Evolutionary conservation across 2,113 vertebrate genomes (phyloP), one percentile per base, ranked within the genome.

Genomic region (Oryzias celebensis): DNA sequence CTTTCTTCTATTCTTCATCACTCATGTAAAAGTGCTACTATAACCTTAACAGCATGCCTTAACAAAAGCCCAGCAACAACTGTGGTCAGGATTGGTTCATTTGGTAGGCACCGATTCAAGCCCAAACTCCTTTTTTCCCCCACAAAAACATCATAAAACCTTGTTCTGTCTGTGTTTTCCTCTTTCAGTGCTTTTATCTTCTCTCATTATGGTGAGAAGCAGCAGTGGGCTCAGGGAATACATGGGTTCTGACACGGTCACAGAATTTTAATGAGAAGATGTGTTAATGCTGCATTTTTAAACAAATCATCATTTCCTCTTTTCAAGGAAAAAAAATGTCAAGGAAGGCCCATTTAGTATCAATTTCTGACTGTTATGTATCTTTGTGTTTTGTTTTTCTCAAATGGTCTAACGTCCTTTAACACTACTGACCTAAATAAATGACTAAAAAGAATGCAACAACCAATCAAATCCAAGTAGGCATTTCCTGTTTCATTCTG

Each of bases 201-300:
- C 42, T 64, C 67, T 62, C 58, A 76, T 78, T 80, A 71, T 50
- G 56, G 50, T 55, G 63, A 71, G 14, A 67, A 54, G 42, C 50
- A 58, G 58, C 75, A 54, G 47, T 58, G 55, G 67, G 61, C 53
- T 75, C 61, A 60, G 51, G 54, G 78, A 72, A 46, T 67, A 73
- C 65, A 67, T 58, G 56, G 45, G 58, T 64, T 72, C 62, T 59
- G 63, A 78, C 76, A 63, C 50, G 48, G 68, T 51, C 52, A 14
- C 68, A 63, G 68, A 69, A 78, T 78, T 71, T 75, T 78, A 77
- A 85, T 79, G 73, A 71, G 65, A 47, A 41, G 45, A 61, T 63
- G 60, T 58, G 68, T 78, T 69, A 65, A 78, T 50, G 47, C 53
- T 61, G 49, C 23, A n/a, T 68, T 60, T 63, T 73, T 53, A 41